phyloP scores from a whole-genome alignment of 2,797 vertebrate genomes.

The Galago senegalensis region DNA sequence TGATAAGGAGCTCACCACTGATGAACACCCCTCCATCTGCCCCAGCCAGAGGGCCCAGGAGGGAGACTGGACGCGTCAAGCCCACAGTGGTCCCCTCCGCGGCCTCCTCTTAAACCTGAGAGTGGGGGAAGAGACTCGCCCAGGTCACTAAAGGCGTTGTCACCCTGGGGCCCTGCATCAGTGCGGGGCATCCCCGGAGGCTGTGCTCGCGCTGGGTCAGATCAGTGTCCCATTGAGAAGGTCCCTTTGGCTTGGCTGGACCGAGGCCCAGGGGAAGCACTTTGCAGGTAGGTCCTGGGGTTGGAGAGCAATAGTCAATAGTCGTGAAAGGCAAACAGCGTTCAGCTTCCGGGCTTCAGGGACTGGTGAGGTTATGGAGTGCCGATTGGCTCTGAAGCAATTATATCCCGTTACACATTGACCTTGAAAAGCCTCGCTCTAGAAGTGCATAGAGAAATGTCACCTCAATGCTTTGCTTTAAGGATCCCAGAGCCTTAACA shows the following conservation, averaged over 20 bases:
- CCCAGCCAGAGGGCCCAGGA: not conserved
- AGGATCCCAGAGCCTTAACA: not conserved
- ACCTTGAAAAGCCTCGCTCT: not conserved
- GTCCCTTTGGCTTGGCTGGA: not conserved
- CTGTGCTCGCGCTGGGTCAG: accelerated
- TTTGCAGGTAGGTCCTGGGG: not conserved
- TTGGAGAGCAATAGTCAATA: not conserved
- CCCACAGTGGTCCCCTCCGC: accelerated
- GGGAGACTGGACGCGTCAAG: not conserved
- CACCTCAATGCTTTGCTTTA: not conserved
- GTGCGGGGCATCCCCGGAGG: not conserved
- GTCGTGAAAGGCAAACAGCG: accelerated
- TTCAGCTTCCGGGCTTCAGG: not conserved
- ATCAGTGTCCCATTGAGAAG: not conserved
- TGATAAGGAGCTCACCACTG: not conserved
- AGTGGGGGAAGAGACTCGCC: not conserved
- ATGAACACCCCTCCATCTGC: not conserved
- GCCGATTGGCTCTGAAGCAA: not conserved
- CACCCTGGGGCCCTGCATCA: accelerated
- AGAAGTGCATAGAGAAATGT: not conserved
- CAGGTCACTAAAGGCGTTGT: accelerated
- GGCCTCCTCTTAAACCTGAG: not conserved
- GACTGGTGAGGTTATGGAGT: accelerated
- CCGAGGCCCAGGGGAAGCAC: accelerated
- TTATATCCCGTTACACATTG: not conserved